Conservation (phyloP, 2,113 vertebrate genomes). For the Poeciliopsis prolifica region DNA sequence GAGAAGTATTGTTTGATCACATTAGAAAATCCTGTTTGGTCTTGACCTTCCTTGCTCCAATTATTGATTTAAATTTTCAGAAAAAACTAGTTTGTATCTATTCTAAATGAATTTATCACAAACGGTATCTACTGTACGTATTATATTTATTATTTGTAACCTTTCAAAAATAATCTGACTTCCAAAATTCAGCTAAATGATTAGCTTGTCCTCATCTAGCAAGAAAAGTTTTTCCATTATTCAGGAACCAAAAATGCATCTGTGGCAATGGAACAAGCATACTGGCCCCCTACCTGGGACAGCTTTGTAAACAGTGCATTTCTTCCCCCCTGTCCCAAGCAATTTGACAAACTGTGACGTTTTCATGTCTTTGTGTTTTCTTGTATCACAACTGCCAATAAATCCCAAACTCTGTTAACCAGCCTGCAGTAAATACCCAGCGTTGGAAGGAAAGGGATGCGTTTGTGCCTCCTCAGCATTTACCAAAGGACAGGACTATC, state of each 20-base stretch:
- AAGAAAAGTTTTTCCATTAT: background rate
- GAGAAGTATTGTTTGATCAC: too few relatives aligned
- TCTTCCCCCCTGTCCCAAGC: constrained; percentile 58
- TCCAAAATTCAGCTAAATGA: too few relatives aligned
- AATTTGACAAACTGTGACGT: constrained; percentile 70
- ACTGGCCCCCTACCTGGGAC: constrained; percentile 8
- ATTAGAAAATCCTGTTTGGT: too few relatives aligned
- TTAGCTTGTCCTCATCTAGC: too few relatives aligned
- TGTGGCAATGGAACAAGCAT: constrained; percentile 1
- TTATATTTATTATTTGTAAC: too few relatives aligned
- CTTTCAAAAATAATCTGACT: too few relatives aligned
- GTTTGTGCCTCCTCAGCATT: constrained; percentile 71
- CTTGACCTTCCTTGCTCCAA: too few relatives aligned
- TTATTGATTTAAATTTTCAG: too few relatives aligned
- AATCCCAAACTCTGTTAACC: constrained; percentile 67
- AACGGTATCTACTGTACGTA: too few relatives aligned
- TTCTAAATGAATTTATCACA: too few relatives aligned
- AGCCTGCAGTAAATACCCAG: constrained; percentile 69
- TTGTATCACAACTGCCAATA: constrained; percentile 71
- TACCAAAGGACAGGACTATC: constrained; percentile 69
- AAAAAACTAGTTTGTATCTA: too few relatives aligned
- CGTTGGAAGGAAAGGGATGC: constrained; percentile 37
- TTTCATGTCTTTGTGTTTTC: constrained; percentile 71
- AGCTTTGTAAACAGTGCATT: constrained; percentile 35
- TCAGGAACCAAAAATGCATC: constrained; percentile 1